Evolutionary conservation across 1,140 invertebrate genomes (phyloP).

Genomic region (Aphaenogaster rudis): DNA sequence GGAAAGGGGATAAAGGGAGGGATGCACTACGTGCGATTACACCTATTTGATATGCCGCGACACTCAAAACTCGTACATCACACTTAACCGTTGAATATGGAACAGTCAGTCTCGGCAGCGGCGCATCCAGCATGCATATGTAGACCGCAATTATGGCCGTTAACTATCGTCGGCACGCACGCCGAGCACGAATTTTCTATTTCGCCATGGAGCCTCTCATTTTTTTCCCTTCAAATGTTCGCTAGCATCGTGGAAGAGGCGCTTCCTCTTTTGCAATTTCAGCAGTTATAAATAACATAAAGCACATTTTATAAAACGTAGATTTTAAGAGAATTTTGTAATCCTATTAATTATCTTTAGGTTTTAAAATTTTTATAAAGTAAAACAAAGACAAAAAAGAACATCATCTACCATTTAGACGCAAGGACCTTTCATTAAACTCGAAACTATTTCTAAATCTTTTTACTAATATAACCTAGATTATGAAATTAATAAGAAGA

Average conservation of each 20-base stretch:
- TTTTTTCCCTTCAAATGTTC: conserved; percentile 34
- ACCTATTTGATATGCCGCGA: conserved; percentile 84
- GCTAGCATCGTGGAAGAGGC: background rate
- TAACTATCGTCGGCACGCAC: conserved; percentile 82
- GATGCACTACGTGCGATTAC: conserved; percentile 78
- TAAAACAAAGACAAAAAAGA: background rate
- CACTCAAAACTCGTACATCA: conserved; percentile 85
- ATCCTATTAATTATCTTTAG: background rate
- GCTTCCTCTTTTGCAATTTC: conserved; percentile 27
- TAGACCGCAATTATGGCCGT: conserved; percentile 81
- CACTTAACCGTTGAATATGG: conserved; percentile 86
- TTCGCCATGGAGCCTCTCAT: conserved; percentile 1
- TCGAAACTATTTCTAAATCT: background rate
- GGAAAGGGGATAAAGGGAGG: conserved; percentile 41
- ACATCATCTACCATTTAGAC: background rate
- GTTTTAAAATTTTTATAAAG: background rate
- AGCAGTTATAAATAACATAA: conserved; percentile 6
- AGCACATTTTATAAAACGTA: background rate
- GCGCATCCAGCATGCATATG: conserved; percentile 81
- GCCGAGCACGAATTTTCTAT: conserved; percentile 69
- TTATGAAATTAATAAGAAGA: background rate
- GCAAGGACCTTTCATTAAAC: background rate
- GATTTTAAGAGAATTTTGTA: background rate
- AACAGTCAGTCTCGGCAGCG: conserved; percentile 77
- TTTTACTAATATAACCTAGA: background rate